A percentile compares a stretch with the other conserved stretches of the same genome.
Conservation (phyloP, 2,888 invertebrate genomes). For the Aromia moschata region DNA sequence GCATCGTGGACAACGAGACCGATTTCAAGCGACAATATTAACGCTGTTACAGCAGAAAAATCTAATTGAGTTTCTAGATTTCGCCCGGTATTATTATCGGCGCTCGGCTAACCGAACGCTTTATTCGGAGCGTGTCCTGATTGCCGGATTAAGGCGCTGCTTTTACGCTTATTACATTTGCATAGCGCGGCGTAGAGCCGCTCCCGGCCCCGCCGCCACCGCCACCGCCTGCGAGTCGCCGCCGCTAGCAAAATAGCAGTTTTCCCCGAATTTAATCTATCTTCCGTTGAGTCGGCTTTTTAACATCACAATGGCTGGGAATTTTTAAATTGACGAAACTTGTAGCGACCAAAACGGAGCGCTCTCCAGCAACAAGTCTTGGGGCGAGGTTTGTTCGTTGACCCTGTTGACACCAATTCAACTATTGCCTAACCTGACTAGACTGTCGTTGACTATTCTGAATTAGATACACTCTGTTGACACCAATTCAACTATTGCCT, state of each 20-base stretch:
- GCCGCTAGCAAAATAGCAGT: slow-evolving; percentile 19
- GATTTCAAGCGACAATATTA: no score
- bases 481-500: no score
- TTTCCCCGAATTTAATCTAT: slow-evolving; percentile 25
- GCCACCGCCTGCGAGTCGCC: slow-evolving; percentile 21
- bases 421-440: no score
- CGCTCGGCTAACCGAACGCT: slow-evolving; percentile 44
- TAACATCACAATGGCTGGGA: slow-evolving; percentile 23
- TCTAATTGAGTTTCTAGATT: slow-evolving; percentile 30
- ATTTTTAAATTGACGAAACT: slow-evolving; percentile 23
- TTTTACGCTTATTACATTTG: slow-evolving; percentile 61
- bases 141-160: slow-evolving; percentile 56
- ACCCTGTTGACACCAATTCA: no score
- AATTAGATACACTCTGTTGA: no score
- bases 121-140: slow-evolving; percentile 55
- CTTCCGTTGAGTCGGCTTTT: slow-evolving; percentile 22
- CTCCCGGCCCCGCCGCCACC: no score
- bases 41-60: slow-evolving; percentile 23
- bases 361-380: slow-evolving; percentile 19
- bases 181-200: slow-evolving; percentile 53
- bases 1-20: no score
- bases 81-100: slow-evolving; percentile 42
- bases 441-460: no score
- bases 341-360: slow-evolving; percentile 11
- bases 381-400: background rate